A percentile compares a stretch with the other conserved stretches of the same genome.
Evolutionary conservation across 2,797 vertebrate species (phyloP).

Genomic region (Astyanax mexicanus): DNA sequence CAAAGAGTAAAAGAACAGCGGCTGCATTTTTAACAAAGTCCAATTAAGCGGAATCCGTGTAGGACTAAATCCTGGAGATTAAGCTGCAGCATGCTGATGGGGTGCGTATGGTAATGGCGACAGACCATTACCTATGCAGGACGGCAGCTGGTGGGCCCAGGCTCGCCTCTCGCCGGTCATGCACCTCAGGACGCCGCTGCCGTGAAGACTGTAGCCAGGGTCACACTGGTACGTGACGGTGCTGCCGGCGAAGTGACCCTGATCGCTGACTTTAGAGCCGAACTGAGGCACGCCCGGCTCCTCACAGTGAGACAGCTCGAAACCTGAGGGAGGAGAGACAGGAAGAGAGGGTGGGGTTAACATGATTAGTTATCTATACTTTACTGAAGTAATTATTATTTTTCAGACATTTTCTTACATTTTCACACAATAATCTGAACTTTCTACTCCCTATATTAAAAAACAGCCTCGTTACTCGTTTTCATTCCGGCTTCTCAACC

Average conservation of each 20-base stretch:
- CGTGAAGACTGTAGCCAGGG: slow-evolving; percentile 94
- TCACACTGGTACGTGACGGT: slow-evolving; percentile 94
- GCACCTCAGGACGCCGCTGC: slow-evolving; percentile 89
- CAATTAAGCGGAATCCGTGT: slow-evolving; percentile 67
- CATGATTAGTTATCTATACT: no score
- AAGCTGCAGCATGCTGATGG: slow-evolving; percentile 56
- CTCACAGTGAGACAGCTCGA: slow-evolving; percentile 96
- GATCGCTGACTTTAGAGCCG: slow-evolving; percentile 95
- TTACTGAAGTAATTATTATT: no score
- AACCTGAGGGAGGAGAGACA: slow-evolving; percentile 76
- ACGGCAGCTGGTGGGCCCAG: slow-evolving; percentile 94
- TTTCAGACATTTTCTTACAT: no score
- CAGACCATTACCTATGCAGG: slow-evolving; percentile 88
- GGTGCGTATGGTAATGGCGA: slow-evolving; percentile 41
- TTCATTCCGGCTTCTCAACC: no score
- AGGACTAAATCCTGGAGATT: slow-evolving; percentile 66
- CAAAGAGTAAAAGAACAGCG: slow-evolving; percentile 4
- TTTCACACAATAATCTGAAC: no score
- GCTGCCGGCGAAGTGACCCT: slow-evolving; percentile 96
- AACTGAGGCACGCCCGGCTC: slow-evolving; percentile 97
- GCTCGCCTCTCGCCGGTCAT: slow-evolving; percentile 96
- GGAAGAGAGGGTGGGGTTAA: background rate
- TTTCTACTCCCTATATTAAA: no score
- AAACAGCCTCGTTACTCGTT: no score
- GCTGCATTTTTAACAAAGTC: slow-evolving; percentile 49